Conservation (phyloP, 1,140 invertebrate genomes). For the Brachionus angularis region DNA sequence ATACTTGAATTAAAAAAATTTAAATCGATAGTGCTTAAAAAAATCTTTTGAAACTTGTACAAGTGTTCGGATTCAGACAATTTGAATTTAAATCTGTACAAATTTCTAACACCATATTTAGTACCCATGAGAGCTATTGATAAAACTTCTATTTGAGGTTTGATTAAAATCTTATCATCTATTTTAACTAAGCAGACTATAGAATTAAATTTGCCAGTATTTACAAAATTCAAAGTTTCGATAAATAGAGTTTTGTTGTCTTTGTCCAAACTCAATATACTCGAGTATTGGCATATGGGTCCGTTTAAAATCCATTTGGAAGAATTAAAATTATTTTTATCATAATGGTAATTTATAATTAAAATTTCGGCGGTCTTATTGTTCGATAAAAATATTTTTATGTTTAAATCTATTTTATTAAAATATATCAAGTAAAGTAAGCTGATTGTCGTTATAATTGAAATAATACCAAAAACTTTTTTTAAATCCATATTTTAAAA, state of each 20-base stretch:
- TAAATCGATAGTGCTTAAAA: neutral
- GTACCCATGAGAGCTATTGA: neutral
- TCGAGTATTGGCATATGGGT: neutral
- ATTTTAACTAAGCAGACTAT: neutral
- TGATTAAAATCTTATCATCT: neutral
- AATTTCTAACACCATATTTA: neutral
- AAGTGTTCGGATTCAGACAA: no score
- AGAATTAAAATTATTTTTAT: no score
- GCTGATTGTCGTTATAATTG: no score
- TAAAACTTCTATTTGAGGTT: neutral
- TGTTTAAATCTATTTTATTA: no score
- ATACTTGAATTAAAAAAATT: neutral
- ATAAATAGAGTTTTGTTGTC: neutral
- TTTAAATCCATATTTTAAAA: no score
- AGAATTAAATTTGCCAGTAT: no score
- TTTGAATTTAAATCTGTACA: no score
- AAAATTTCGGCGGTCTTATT: no score
- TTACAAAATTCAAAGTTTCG: conserved; percentile 5
- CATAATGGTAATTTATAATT: no score
- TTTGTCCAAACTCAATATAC: neutral
- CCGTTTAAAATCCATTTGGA: neutral
- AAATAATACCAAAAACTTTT: no score
- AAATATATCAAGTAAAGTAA: no score
- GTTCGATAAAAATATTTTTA: no score
- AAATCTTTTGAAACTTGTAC: neutral